Base-by-base conservation (phyloP, 2,797 vertebrate species). In the Vipera latastei region DNA sequence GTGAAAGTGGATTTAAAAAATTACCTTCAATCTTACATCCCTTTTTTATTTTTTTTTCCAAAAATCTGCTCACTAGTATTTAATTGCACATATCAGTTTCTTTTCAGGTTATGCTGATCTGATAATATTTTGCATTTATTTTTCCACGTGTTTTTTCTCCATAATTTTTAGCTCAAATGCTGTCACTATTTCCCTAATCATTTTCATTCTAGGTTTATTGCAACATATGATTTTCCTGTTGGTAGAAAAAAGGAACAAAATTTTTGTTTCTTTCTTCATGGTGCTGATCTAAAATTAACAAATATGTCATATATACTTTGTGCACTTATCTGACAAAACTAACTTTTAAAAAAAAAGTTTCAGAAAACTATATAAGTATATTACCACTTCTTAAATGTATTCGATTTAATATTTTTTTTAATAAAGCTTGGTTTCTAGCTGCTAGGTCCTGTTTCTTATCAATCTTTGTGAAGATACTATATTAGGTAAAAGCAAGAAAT, bases 381-480 rank as follows among this genome's bases (percentile, higher is more conserved):
- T 91, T 57, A 88, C 94, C 88, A 44, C 63, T 51, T 63, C 90
- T 13, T 38, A 48, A 4, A 22, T 53, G 91, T 94, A 51, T 92
- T 93, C 83, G 89, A 95, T 95, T 90, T 88, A 0, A 93, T 38
- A 73, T 65, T 53, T 55, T 92, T 95, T 95, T 96, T 48, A 53
- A 94, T 91, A 92, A 94, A 94, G 96, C 95, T 92, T 94, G 94
- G 92, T 94, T 96, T 95, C 87, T 96, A 32, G 94, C 96, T 96
- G 96, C 96, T 96, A 97, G 95, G 93, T 97, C 96, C 96, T 96
- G 95, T 96, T 97, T 97, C 95, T 96, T 96, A 4, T 88, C 92
- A 94, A 0, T 65, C 53, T 93, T 96, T 94, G 44, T 87, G 86
- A 91, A 65, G 86, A 65, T 92, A 53, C 91, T 93, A 94, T 48